These are phyloP conservation scores for Thumatha senex DNA, from an alignment of 2,888 invertebrate species.

Conservation along the genomic window DNA sequence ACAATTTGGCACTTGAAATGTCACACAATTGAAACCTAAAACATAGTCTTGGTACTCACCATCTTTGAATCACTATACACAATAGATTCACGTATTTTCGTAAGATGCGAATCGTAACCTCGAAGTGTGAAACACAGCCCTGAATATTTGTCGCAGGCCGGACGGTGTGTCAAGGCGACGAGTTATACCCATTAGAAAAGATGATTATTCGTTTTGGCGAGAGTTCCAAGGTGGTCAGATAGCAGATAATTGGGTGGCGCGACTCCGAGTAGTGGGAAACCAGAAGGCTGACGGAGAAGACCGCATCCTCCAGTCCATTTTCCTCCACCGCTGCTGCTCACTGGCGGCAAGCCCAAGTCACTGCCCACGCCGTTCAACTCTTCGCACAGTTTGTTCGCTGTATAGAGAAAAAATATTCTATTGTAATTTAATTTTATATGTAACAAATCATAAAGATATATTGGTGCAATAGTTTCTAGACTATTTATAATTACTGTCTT, in stretches of 20 bases:
- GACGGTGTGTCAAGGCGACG: conserved; percentile 42
- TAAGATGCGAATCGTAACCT: conserved; percentile 18
- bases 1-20: conserved; percentile 69
- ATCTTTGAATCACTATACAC: conserved; percentile 37
- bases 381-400: conserved; percentile 76
- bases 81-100: conserved; percentile 29
- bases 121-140: conserved; percentile 21
- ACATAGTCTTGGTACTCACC: conserved; percentile 38
- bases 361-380: conserved; percentile 72
- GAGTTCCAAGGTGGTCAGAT: conserved; percentile 85
- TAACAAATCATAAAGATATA: conserved; percentile 17
- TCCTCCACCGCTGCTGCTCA: conserved; percentile 71
- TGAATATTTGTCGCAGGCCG: conserved; percentile 30
- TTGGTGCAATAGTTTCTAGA: conserved; percentile 16
- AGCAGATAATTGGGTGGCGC: conserved; percentile 85
- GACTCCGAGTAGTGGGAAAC: conserved; percentile 83
- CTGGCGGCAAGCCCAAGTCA: conserved; percentile 60
- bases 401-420: conserved; percentile 26
- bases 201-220: conserved; percentile 85
- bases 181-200: conserved; percentile 82
- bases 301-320: conserved; percentile 86
- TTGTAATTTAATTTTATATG: too few relatives aligned
- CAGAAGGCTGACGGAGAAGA: conserved; percentile 84
- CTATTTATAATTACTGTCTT: conserved; percentile 22
- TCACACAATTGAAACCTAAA: conserved; percentile 39